Conservation (phyloP, 2,113 vertebrate species). For the Anarrhichthys ocellatus region DNA sequence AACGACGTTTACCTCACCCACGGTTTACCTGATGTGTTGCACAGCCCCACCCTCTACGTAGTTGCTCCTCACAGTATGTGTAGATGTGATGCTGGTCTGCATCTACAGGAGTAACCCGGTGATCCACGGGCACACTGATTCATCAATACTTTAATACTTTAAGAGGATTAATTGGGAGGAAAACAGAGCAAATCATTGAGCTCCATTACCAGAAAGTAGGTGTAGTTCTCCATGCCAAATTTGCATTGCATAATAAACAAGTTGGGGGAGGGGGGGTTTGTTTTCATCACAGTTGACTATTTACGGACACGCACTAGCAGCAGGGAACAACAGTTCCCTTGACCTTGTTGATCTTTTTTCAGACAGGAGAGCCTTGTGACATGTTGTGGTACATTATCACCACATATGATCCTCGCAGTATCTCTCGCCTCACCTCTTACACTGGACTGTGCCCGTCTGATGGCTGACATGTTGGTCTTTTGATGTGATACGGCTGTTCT, state of each 20-base stretch:
- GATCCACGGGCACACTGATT: neutral
- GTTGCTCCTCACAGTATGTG: constrained; percentile 45
- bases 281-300: constrained; percentile 65
- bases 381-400: neutral
- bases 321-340: constrained; percentile 16
- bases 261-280: constrained; percentile 25
- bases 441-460: neutral
- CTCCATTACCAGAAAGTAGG: constrained; percentile 75
- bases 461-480: neutral
- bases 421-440: neutral
- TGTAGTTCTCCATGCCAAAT: constrained; percentile 66
- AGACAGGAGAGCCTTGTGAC: neutral
- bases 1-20: constrained; percentile 73
- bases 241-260: constrained; percentile 72
- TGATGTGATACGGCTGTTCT: neutral
- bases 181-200: constrained; percentile 66
- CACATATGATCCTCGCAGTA: neutral
- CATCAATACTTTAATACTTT: constrained; percentile 25
- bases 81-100: neutral
- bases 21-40: constrained; percentile 65
- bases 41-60: constrained; percentile 23
- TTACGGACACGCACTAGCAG: constrained; percentile 25
- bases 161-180: constrained; percentile 68
- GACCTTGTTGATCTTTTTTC: neutral
- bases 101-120: neutral